phyloP scores from a whole-genome alignment of 2,888 invertebrate genomes.

The Sinohyriopsis cumingii region DNA sequence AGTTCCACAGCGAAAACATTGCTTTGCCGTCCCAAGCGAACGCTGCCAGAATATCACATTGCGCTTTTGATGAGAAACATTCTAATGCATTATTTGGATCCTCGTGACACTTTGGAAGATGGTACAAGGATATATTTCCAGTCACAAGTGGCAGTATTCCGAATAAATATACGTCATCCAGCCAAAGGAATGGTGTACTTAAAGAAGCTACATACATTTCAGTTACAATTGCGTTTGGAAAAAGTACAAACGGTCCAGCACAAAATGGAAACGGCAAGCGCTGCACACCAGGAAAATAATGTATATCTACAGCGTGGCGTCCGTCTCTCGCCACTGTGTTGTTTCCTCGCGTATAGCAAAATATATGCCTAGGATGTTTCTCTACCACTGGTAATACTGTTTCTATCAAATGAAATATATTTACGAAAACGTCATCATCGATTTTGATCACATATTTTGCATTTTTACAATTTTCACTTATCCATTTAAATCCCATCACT shows the following conservation, averaged over 20 bases:
- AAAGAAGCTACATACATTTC: neutral
- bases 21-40: no score
- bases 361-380: neutral
- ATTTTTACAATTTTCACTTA: slow-evolving; percentile 42
- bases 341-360: neutral
- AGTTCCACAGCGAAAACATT: no score
- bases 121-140: neutral
- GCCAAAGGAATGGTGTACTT: slow-evolving; percentile 5
- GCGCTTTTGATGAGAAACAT: no score
- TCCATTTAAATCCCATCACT: slow-evolving; percentile 46
- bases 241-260: slow-evolving; percentile 1
- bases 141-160: slow-evolving; percentile 3
- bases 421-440: slow-evolving; percentile 55
- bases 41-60: no score
- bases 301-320: neutral
- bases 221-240: neutral
- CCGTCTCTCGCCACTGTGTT: neutral
- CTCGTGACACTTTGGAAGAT: neutral
- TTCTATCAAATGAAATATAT: slow-evolving; percentile 42
- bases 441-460: slow-evolving; percentile 46
- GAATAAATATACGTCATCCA: slow-evolving; percentile 8
- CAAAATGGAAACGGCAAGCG: slow-evolving; percentile 1
- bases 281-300: neutral
- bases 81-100: neutral
- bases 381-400: slow-evolving; percentile 17